Base-by-base conservation (phyloP, 1,140 invertebrate genomes). In the Saccostrea echinata region DNA sequence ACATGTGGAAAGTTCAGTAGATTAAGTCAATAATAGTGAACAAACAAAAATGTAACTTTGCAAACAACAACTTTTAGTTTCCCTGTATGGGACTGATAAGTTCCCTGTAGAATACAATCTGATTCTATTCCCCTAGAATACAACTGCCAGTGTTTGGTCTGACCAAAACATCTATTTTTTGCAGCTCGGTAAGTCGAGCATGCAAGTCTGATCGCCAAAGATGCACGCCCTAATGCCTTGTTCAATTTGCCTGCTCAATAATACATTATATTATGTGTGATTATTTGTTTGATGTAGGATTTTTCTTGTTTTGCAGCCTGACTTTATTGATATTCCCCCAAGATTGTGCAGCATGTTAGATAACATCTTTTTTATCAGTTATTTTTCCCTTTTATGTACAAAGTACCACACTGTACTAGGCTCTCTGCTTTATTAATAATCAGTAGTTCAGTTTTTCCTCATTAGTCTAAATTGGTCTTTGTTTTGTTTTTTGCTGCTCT, bases 101-200 rank as follows among this genome's bases (percentile, higher is more conserved):
- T 76, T 76, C 68, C 68, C 68, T 76, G 27, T 76, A 30, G 68
- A 76, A 76, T 76, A 76, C 30, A 24, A 12, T 83, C 16, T 83
- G 81, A 24, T 86, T 82, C 30, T 55, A 33, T 86, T 57, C 84
- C 71, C 85, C 55, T 76, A 89, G 88, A 86, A 51, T 85, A 86
- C 61, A 80, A 68, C 71, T 86, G 86, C 81, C 88, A 89, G 57
- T 89, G 88, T 64, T 84, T 86, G 55, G 88, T 89, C 13, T 89
- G 84, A 80, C 55, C 18, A 57, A 51, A 51, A 21, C 51, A 51
- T 76, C 30, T 55, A n/a, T 35, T 33, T 84, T 35, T 83, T 87
- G 33, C 81, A 87, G 76, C 76, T 83, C 80, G 86, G 86, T 87
- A 83, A 87, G 86, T 87, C 55, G 86, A 55, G 30, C 81, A 83